Evolutionary conservation across 1,140 invertebrate species (phyloP).

Genomic region (Penaeus vannamei): DNA sequence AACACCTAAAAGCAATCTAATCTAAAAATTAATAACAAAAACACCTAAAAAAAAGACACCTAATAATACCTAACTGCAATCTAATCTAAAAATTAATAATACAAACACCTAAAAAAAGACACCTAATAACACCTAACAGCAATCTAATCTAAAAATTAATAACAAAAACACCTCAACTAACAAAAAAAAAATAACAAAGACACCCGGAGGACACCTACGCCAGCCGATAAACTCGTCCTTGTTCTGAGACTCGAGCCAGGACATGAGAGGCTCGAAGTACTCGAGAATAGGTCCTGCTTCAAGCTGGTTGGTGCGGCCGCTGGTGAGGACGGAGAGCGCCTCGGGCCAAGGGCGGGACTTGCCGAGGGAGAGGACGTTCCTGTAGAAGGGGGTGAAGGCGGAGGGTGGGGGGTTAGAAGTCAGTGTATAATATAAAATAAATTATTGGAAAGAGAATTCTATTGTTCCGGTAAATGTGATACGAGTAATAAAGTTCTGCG

Average conservation of each 20-base stretch:
- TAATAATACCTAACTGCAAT: no score
- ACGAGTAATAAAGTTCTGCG: no score
- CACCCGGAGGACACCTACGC: constrained; percentile 69
- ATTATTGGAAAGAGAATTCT: no score
- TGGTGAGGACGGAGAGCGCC: constrained; percentile 86
- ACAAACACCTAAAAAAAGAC: no score
- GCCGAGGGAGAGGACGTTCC: constrained; percentile 85
- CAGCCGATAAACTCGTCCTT: constrained; percentile 78
- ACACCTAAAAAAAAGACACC: no score
- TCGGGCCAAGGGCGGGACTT: constrained; percentile 87
- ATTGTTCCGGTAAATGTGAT: no score
- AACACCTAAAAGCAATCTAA: no score
- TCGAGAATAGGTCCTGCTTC: constrained; percentile 82
- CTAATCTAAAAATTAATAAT: no score
- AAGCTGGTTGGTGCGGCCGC: constrained; percentile 78
- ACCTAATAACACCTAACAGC: no score
- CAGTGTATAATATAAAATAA: not conserved
- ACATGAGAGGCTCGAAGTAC: constrained; percentile 85
- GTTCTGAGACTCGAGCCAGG: constrained; percentile 86
- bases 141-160: no score
- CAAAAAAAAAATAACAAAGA: not conserved
- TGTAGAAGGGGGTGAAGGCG: constrained; percentile 71
- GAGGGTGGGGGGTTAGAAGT: not conserved
- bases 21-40: no score
- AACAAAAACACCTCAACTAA: not conserved